phyloP scores from a whole-genome alignment of 2,888 invertebrate species.

The Kuschelorhynchus macadamiae region DNA sequence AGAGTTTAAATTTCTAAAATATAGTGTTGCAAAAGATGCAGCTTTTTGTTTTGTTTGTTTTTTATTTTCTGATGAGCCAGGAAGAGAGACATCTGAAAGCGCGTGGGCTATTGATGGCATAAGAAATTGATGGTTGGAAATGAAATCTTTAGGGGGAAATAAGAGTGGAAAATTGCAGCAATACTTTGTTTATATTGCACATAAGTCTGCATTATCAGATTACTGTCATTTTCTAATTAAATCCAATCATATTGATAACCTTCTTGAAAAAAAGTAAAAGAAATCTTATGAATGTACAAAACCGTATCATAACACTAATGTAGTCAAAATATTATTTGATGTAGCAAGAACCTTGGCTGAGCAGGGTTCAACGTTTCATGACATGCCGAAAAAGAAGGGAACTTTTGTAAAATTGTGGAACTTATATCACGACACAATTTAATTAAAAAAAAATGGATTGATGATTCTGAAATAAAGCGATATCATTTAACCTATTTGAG shows the following conservation, averaged over 20 bases:
- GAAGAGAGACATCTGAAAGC: slow-evolving; percentile 4
- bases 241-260: neutral
- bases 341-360: slow-evolving; percentile 1
- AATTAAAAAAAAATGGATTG: neutral
- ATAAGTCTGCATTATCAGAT: slow-evolving; percentile 18
- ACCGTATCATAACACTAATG: neutral
- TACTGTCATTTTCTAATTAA: slow-evolving; percentile 17
- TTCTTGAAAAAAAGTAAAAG: neutral
- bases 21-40: slow-evolving; percentile 17
- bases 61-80: slow-evolving; percentile 13
- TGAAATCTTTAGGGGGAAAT: slow-evolving; percentile 10
- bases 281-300: neutral
- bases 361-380: slow-evolving; percentile 7
- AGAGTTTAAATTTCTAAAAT: slow-evolving; percentile 23
- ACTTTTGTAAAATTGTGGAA: slow-evolving; percentile 2
- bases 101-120: slow-evolving; percentile 15
- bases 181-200: slow-evolving; percentile 6
- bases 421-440: slow-evolving; percentile 4
- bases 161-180: slow-evolving; percentile 16
- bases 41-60: slow-evolving; percentile 25
- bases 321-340: slow-evolving; percentile 3
- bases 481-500: slow-evolving; percentile 10
- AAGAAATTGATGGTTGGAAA: slow-evolving; percentile 20
- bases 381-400: neutral
- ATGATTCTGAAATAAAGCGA: neutral